Evolutionary conservation across 2,113 vertebrate genomes (phyloP).

Genomic region (Grammomys surdaster): DNA sequence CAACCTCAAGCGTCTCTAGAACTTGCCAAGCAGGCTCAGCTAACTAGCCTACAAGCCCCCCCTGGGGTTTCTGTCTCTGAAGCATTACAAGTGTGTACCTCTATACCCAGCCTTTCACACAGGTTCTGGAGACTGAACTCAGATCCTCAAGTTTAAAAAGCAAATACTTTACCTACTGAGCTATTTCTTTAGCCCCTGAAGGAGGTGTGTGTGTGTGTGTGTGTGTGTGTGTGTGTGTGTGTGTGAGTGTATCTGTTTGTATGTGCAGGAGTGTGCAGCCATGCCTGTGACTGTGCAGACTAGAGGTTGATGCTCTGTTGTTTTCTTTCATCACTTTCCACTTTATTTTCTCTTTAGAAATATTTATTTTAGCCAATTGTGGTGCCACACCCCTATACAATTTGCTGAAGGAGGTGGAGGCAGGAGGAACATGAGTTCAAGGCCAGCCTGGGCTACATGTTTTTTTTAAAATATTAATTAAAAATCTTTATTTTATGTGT

Average conservation of each 20-base stretch:
- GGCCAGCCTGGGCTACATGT: no score
- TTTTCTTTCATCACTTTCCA: neutral
- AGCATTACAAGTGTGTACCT: neutral
- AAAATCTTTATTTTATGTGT: neutral
- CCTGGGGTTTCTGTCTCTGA: neutral
- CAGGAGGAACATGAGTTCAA: no score
- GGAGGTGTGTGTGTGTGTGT: no score
- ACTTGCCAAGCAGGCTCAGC: neutral
- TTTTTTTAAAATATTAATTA: neutral
- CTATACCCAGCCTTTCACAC: no score
- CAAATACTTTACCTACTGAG: neutral
- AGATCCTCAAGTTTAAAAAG: neutral
- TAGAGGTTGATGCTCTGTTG: neutral
- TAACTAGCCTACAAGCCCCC: neutral
- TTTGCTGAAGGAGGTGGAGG: no score
- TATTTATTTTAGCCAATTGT: neutral
- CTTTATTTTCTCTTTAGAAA: neutral
- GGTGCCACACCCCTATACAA: no score
- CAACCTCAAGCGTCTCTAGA: neutral
- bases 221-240: neutral
- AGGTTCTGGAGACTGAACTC: neutral
- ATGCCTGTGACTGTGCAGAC: neutral
- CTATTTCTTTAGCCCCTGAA: neutral
- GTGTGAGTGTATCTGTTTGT: neutral
- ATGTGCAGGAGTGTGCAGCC: neutral